Evolutionary conservation across 1,140 invertebrate species (phyloP).

Genomic region (Oncopodura yosiiana): DNA sequence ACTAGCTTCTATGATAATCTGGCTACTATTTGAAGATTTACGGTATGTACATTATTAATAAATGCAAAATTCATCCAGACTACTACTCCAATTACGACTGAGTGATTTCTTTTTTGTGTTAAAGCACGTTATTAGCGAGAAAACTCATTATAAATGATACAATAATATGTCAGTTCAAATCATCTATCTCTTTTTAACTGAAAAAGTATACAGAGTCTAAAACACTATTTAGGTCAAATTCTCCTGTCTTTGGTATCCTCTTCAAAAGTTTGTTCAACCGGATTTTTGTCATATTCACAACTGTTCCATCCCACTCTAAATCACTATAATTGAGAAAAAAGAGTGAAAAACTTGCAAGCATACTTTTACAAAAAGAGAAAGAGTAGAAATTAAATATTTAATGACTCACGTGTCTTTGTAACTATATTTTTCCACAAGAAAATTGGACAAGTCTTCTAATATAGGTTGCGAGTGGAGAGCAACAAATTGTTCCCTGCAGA

Average conservation of each 20-base stretch:
- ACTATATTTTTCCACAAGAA: constrained; percentile 58
- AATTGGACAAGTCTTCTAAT: constrained; percentile 73
- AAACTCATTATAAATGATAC: too few species aligned
- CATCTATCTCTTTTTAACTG: too few species aligned
- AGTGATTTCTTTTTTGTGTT: too few species aligned
- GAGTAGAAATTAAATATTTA: constrained; percentile 5
- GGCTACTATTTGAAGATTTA: too few species aligned
- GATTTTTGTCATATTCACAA: constrained; percentile 46
- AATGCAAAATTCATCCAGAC: too few species aligned
- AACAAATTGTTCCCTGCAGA: constrained; percentile 93
- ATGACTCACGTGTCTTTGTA: constrained; percentile 47
- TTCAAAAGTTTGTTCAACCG: constrained; percentile 52
- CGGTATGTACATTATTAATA: too few species aligned
- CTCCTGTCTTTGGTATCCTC: constrained; percentile 57
- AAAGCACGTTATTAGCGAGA: too few species aligned
- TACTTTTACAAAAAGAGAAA: too few species aligned
- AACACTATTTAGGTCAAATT: constrained; percentile 63
- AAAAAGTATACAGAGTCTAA: constrained; percentile 73
- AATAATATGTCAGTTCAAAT: too few species aligned
- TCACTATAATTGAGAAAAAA: constrained; percentile 42
- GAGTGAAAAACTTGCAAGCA: constrained; percentile 25
- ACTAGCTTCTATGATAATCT: too few species aligned
- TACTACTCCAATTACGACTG: too few species aligned
- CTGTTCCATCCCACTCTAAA: constrained; percentile 44
- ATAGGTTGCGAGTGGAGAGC: constrained; percentile 86